phyloP scores from a whole-genome alignment of 53 echinoderm and acorn worm species.

The Hippasteria phrygiana region DNA sequence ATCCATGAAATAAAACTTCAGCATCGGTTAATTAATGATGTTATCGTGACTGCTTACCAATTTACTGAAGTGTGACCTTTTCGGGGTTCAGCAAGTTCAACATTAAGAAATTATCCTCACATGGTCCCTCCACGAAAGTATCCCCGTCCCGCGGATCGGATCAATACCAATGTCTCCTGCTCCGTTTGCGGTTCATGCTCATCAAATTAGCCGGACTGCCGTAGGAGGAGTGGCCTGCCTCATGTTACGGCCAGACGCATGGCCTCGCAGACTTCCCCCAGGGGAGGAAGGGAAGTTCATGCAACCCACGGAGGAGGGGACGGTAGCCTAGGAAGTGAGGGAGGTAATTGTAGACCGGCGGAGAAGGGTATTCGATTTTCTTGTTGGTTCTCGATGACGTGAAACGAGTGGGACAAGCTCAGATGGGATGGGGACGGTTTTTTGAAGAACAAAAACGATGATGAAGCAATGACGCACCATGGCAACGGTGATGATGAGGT shows the following conservation, averaged over 20 bases:
- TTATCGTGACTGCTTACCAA: too few species aligned
- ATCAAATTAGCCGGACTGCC: slow-evolving; percentile 34
- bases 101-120: not conserved
- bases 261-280: not conserved
- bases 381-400: not conserved
- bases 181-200: slow-evolving; percentile 9
- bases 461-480: too few species aligned
- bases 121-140: not conserved
- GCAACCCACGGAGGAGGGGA: not conserved
- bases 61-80: not conserved
- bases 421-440: too few species aligned
- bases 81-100: not conserved
- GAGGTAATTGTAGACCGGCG: not conserved
- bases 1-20: too few species aligned
- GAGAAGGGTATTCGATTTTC: not conserved
- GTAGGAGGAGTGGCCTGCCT: not conserved
- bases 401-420: too few species aligned
- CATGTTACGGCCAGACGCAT: slow-evolving; percentile 21
- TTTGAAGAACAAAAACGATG: too few species aligned
- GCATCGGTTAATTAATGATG: too few species aligned
- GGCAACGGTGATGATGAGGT: too few species aligned
- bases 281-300: not conserved
- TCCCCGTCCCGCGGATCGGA: not conserved
- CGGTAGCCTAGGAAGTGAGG: not conserved
- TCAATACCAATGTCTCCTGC: slow-evolving; percentile 34